Evolutionary conservation across 2,113 vertebrate genomes (phyloP).

Genomic region (Lontra canadensis): DNA sequence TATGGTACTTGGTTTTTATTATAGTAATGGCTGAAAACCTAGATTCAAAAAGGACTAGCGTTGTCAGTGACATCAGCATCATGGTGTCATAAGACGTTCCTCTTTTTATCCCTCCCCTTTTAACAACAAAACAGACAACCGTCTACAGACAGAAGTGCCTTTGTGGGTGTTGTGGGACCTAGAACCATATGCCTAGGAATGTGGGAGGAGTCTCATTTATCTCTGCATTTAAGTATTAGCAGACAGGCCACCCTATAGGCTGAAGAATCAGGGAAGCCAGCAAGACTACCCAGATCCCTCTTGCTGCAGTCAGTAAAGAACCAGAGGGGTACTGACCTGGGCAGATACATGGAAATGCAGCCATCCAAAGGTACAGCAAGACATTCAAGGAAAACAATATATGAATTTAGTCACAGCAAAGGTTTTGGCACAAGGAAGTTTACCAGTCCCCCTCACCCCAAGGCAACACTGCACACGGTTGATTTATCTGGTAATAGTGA

Average conservation of each 20-base stretch:
- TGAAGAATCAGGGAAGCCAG: neutral
- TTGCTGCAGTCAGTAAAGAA: neutral
- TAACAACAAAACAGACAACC: neutral
- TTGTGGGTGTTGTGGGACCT: neutral
- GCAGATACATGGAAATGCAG: neutral
- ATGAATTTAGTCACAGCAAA: neutral
- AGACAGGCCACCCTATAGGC: neutral
- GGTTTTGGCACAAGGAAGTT: neutral
- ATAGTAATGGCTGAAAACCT: neutral
- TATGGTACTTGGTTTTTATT: neutral
- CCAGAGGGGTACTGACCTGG: neutral
- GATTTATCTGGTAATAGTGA: neutral
- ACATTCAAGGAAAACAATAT: neutral
- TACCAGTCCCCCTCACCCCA: neutral
- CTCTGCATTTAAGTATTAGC: too few species aligned
- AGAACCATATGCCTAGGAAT: too few species aligned
- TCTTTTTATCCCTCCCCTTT: neutral
- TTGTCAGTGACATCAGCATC: neutral
- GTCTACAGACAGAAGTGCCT: neutral
- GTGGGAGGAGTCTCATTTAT: neutral
- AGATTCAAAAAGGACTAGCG: neutral
- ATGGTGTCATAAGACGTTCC: neutral
- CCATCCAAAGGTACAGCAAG: neutral
- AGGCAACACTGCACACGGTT: neutral
- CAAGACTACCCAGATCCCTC: neutral